Conservation (phyloP, 2,888 invertebrate species). For the Napeogenes inachia region DNA sequence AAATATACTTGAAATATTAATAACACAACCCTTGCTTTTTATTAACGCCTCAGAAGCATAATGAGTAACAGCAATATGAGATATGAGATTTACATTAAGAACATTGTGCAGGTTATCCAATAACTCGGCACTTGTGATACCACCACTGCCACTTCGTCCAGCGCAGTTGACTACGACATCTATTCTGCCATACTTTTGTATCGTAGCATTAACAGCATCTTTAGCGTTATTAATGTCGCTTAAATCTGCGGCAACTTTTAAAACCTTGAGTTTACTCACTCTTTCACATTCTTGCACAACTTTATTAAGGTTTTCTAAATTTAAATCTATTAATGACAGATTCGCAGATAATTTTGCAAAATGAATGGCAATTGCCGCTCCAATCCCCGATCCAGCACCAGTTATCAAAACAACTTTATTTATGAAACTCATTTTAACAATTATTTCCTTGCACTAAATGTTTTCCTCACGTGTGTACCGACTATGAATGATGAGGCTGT, state of each 20-base stretch:
- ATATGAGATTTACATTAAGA: conserved; percentile 42
- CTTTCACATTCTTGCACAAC: conserved; percentile 12
- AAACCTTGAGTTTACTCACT: conserved; percentile 7
- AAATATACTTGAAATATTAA: conserved; percentile 43
- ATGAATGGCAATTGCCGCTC: neutral
- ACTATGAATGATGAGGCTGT: too few species aligned
- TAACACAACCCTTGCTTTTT: conserved; percentile 42
- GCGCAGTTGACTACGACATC: neutral
- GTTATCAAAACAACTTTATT: neutral
- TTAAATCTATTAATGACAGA: neutral
- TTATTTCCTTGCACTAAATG: too few species aligned
- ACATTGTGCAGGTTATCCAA: conserved; percentile 40
- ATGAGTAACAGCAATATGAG: conserved; percentile 39
- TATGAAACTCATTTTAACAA: neutral
- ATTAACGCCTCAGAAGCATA: conserved; percentile 35
- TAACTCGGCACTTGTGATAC: conserved; percentile 35
- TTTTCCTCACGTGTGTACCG: too few species aligned
- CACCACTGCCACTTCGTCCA: conserved; percentile 32
- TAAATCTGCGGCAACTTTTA: neutral
- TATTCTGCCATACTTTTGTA: neutral
- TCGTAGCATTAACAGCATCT: conserved; percentile 5
- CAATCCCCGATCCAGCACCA: neutral
- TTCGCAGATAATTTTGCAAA: conserved; percentile 6
- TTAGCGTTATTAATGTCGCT: neutral
- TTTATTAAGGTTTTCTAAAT: conserved; percentile 1